phyloP scores from a whole-genome alignment of 2,113 vertebrate species.

The Heterotilapia buettikoferi region DNA sequence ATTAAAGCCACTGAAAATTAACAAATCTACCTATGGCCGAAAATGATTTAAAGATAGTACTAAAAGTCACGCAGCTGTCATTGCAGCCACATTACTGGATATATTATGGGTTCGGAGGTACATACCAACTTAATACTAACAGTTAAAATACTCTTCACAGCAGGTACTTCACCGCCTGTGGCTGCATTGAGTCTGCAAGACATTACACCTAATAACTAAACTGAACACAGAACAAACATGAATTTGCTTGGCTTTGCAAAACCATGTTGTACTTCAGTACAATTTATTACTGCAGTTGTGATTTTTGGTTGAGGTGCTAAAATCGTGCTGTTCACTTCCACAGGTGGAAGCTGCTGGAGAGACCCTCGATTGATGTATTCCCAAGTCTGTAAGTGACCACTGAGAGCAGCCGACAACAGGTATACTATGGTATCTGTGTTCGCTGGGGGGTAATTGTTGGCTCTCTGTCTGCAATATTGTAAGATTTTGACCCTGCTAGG shows the following conservation, averaged over 20 bases:
- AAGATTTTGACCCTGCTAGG: neutral
- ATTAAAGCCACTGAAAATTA: neutral
- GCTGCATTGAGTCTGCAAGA: neutral
- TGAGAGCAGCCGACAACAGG: neutral
- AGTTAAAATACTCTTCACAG: neutral
- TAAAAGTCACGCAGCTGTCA: neutral
- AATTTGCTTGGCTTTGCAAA: accelerated
- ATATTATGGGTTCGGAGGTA: neutral
- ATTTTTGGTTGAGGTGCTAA: neutral
- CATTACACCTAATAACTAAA: neutral
- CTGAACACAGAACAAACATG: neutral
- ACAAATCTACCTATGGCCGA: neutral
- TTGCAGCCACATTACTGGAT: neutral
- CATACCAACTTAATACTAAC: neutral
- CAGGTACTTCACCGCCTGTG: neutral
- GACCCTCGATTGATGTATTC: neutral
- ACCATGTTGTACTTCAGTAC: neutral
- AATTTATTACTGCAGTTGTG: neutral
- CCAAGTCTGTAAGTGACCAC: neutral
- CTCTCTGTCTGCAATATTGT: neutral
- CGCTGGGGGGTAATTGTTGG: neutral
- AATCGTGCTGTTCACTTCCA: neutral
- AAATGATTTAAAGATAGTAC: neutral
- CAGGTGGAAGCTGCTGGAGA: neutral
- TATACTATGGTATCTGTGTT: neutral